Evolutionary conservation across 2,797 vertebrate genomes (phyloP).

Genomic region (Paedocypris micromegethes): DNA sequence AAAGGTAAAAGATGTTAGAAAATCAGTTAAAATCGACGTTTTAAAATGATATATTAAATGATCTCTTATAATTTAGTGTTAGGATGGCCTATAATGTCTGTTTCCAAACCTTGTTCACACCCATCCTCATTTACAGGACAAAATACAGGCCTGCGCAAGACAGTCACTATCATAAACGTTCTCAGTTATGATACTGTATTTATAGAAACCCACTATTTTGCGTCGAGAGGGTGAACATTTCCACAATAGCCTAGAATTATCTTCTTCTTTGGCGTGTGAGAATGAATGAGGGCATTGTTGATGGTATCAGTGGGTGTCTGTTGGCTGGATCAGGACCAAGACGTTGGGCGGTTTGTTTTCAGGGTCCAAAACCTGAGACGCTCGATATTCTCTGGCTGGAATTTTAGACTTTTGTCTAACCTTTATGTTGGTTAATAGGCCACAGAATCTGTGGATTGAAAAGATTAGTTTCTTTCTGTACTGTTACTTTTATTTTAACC

Average conservation of each 20-base stretch:
- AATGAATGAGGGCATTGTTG: constrained; percentile 15
- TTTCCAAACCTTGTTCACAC: too few species aligned
- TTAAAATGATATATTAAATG: too few species aligned
- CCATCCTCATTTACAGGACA: too few species aligned
- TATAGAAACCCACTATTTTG: constrained; percentile 24
- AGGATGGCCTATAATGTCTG: too few species aligned
- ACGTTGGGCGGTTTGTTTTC: constrained; percentile 31
- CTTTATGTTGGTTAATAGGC: constrained; percentile 22
- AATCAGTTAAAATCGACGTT: too few species aligned
- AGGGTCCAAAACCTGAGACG: constrained; percentile 20
- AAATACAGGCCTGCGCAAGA: too few species aligned
- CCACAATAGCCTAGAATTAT: constrained; percentile 35
- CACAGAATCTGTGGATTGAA: not conserved
- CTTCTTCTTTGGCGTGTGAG: constrained; percentile 12
- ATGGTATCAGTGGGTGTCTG: constrained; percentile 23
- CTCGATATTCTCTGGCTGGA: constrained; percentile 1
- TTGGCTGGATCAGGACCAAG: constrained; percentile 9
- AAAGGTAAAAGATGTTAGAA: too few species aligned
- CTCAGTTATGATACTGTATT: constrained; percentile 1
- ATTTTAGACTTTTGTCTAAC: constrained; percentile 45
- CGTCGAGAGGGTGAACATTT: constrained; percentile 19
- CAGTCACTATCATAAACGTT: constrained; percentile 2
- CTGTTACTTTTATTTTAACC: too few species aligned
- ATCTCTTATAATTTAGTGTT: too few species aligned
- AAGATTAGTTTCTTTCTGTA: too few species aligned